Evolutionary conservation across 1,140 invertebrate genomes (phyloP).

Genomic region (Solenopsis fugax): DNA sequence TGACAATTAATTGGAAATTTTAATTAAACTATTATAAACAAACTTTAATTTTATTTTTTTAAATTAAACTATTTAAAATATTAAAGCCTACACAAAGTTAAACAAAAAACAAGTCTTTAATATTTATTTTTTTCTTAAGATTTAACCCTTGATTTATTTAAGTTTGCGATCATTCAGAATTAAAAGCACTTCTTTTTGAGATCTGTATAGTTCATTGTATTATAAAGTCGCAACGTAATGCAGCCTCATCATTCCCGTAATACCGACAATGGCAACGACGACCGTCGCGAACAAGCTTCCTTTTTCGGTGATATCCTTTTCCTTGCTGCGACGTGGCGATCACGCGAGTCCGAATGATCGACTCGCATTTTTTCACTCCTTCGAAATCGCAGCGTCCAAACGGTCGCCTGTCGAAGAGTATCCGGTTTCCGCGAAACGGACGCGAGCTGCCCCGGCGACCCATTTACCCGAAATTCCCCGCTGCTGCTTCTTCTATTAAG

Average conservation of each 20-base stretch:
- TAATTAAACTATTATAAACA: background rate
- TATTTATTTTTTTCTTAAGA: background rate
- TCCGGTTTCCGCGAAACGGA: slow-evolving; percentile 28
- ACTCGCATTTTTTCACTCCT: slow-evolving; percentile 27
- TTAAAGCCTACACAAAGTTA: background rate
- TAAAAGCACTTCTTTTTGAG: background rate
- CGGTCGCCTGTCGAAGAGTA: slow-evolving; percentile 4
- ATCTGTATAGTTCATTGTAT: background rate
- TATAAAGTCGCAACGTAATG: background rate
- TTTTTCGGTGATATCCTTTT: slow-evolving; percentile 37
- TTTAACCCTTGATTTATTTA: background rate
- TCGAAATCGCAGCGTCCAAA: slow-evolving; percentile 5
- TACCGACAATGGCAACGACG: background rate
- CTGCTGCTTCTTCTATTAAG: slow-evolving; percentile 27
- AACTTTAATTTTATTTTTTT: too few species aligned
- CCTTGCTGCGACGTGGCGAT: background rate
- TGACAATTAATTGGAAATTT: background rate
- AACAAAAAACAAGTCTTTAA: background rate
- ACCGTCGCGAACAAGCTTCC: slow-evolving; percentile 17
- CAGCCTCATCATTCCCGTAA: background rate
- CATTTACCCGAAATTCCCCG: slow-evolving; percentile 73
- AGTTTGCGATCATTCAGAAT: background rate
- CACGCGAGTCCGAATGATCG: background rate
- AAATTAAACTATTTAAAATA: background rate
- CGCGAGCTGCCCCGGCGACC: slow-evolving; percentile 44